phyloP scores from a whole-genome alignment of 2,797 vertebrate genomes.

The Chelon auratus region DNA sequence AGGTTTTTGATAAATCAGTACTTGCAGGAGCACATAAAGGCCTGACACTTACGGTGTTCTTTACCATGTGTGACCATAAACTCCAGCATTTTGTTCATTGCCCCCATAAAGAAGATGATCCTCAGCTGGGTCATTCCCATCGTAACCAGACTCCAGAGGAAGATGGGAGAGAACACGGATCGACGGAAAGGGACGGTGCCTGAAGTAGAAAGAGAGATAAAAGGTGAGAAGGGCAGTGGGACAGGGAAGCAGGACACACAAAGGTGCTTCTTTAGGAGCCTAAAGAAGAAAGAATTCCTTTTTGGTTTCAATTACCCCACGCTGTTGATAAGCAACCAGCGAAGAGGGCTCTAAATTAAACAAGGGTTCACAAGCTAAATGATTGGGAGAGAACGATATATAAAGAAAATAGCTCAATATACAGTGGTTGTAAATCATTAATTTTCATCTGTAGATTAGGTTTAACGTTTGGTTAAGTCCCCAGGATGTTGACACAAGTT shows the following conservation, averaged over 20 bases:
- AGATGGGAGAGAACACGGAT: conserved; percentile 91
- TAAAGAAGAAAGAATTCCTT: background rate
- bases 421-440: too few species aligned
- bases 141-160: conserved; percentile 93
- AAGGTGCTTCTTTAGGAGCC: background rate
- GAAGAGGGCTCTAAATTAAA: too few species aligned
- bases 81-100: conserved; percentile 95
- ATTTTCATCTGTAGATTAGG: too few species aligned
- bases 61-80: conserved; percentile 80
- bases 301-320: background rate
- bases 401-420: too few species aligned
- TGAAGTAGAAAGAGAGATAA: conserved; percentile 47
- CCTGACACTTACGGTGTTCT: conserved; percentile 81
- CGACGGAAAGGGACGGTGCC: conserved; percentile 82
- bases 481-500: too few species aligned
- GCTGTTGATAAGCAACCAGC: background rate
- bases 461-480: too few species aligned
- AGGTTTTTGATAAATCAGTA: background rate
- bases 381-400: too few species aligned
- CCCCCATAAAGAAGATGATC: conserved; percentile 94
- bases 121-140: conserved; percentile 94
- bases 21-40: background rate
- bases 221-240: background rate
- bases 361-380: background rate
- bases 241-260: background rate